These are phyloP conservation scores for Lordiphosa fenestrarum DNA, from an alignment of 2,888 invertebrate genomes.

Conservation along the genomic window DNA sequence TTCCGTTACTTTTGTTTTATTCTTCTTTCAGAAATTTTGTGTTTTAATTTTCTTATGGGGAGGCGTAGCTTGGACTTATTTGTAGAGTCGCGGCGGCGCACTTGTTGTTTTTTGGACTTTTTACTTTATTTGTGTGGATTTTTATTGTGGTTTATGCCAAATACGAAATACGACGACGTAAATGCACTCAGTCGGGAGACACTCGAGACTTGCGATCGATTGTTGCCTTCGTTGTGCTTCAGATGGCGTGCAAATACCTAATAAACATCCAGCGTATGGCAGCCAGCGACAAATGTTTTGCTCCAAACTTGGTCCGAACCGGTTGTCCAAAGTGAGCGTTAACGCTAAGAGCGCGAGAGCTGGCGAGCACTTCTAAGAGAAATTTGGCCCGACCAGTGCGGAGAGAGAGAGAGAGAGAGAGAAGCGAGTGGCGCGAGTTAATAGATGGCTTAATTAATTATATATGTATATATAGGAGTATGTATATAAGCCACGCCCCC, in stretches of 20 bases:
- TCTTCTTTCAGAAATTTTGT: constrained; percentile 11
- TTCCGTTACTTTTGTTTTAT: constrained; percentile 5
- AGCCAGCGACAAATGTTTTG: constrained; percentile 53
- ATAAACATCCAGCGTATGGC: constrained; percentile 74
- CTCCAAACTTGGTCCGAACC: constrained; percentile 68
- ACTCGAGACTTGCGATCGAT: constrained; percentile 62
- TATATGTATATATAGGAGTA: constrained; percentile 16
- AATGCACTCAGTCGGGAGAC: constrained; percentile 15
- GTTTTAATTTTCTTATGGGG: constrained; percentile 26
- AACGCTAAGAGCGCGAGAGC: constrained; percentile 8
- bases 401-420: not conserved
- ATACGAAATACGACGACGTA: constrained; percentile 35
- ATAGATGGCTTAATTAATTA: constrained; percentile 68
- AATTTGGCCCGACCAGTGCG: not conserved
- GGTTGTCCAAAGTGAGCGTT: constrained; percentile 31
- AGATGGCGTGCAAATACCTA: constrained; percentile 80
- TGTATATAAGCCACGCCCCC: constrained; percentile 24
- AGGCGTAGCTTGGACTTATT: constrained; percentile 51
- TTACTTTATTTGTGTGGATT: constrained; percentile 60
- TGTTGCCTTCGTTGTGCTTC: constrained; percentile 77
- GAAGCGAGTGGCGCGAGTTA: constrained; percentile 10
- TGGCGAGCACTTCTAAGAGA: constrained; percentile 3
- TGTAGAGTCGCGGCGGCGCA: constrained; percentile 39
- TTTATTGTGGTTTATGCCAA: constrained; percentile 41
- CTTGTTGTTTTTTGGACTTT: constrained; percentile 65